Conservation (phyloP, 2,113 vertebrate genomes). For the Junco hyemalis region DNA sequence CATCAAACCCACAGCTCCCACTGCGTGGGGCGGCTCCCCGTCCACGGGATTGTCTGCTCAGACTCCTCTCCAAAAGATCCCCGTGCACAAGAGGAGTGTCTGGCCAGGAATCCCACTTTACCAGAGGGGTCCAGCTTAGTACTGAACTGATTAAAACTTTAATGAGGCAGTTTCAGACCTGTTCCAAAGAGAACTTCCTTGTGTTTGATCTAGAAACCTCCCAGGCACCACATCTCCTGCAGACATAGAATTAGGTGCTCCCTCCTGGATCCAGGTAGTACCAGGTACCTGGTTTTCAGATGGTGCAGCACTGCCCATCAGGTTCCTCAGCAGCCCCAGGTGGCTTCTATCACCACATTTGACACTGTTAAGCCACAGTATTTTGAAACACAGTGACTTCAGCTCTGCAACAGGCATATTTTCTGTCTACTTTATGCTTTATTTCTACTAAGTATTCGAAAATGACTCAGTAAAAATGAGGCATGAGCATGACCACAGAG, state of each 20-base stretch:
- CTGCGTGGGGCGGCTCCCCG: not conserved
- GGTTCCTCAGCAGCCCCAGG: not conserved
- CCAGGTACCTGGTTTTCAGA: not conserved
- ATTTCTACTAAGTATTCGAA: slow-evolving; percentile 46
- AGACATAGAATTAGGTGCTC: not conserved
- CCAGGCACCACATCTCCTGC: not conserved
- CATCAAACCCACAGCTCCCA: not conserved
- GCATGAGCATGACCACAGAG: slow-evolving; percentile 54
- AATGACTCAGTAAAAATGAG: slow-evolving; percentile 64
- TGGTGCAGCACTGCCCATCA: not conserved
- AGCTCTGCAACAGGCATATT: slow-evolving; percentile 14
- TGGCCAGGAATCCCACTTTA: not conserved
- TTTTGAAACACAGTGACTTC: slow-evolving; percentile 59
- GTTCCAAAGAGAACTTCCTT: not conserved
- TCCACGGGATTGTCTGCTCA: not conserved
- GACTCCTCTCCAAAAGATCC: not conserved
- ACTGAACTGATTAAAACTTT: not conserved
- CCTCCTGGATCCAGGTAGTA: rapidly evolving
- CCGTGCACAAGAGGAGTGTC: not conserved
- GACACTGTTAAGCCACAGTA: slow-evolving; percentile 13
- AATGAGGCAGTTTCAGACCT: not conserved
- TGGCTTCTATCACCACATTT: not conserved
- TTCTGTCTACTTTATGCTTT: slow-evolving; percentile 48
- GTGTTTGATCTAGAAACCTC: not conserved
- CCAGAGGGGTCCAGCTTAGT: not conserved